Evolutionary conservation across 2,797 vertebrate genomes (phyloP), one percentile per base, ranked within the genome.

Genomic region (Lepidocolaptes lacrymiger): DNA sequence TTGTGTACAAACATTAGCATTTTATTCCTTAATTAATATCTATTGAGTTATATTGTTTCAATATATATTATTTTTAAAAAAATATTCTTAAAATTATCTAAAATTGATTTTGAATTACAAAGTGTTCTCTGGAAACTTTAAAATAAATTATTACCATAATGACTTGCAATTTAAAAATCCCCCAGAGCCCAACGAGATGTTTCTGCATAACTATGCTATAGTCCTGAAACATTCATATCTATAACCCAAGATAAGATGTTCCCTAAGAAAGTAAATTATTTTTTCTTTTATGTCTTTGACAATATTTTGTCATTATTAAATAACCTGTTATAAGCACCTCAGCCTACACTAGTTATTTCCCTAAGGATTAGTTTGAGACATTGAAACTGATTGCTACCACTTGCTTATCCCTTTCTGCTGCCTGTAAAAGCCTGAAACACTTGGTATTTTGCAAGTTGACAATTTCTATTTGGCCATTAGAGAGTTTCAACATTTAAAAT

Each of bases 231-330:
- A 62, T 20, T 39, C 58, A 52, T 34, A 80, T 56, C 49, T 55
- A 79, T 55, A 91, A 82, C 10, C 9, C 23, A 80, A 34, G 26
- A 62, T 56, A 86, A 83, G 27, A 83, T 54, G 15, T 59, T 92
- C 46, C 68, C 43, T 81, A 48, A 79, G 84, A 83, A 83, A 73
- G 14, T 23, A 56, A 79, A 39, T 46, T 46, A 6, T 10, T 56
- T 46, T 69, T 75, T 56, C 59, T 86, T 79, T 43, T 6, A 54
- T 64, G 43, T 58, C 46, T 88, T 37, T 85, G 61, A 80, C 37
- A 67, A 51, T 44, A 83, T 89, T 92, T 88, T 94, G 20, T 83
- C 59, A 77, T 83, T 87, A 68, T 91, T 83, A 89, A 94, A 55
- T 37, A 83, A 75, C 49, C 51, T 39, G 8, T 48, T 79, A 48